A percentile compares a stretch with the other conserved stretches of the same genome.
phyloP scores from a whole-genome alignment of 2,113 vertebrate genomes.

The Phylloscopus whistleri region DNA sequence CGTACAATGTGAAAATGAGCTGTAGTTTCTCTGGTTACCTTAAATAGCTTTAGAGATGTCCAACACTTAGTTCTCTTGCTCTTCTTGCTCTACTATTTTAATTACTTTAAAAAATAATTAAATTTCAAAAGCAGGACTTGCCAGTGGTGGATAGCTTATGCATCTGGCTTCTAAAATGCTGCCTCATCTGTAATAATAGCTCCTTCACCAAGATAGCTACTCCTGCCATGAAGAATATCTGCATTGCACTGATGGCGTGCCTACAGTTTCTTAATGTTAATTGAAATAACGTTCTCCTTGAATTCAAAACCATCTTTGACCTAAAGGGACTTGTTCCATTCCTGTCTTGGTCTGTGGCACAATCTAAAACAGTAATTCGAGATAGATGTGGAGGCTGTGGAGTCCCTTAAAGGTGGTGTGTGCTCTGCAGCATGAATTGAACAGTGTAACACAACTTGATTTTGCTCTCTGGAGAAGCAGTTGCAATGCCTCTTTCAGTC shows the following conservation, averaged over 20 bases:
- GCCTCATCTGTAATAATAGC: conserved; percentile 3
- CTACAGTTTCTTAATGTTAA: neutral
- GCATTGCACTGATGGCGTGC: neutral
- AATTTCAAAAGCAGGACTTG: neutral
- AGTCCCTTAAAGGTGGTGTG: neutral
- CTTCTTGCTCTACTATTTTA: neutral
- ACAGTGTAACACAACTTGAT: neutral
- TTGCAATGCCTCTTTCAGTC: neutral
- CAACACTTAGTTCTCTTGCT: neutral
- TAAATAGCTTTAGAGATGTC: neutral
- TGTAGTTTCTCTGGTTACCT: neutral
- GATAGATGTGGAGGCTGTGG: fast-evolving
- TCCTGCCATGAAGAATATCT: neutral
- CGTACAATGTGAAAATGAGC: neutral
- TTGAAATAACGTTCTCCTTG: neutral
- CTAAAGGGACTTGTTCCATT: neutral
- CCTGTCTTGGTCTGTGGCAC: neutral
- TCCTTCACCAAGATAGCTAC: neutral
- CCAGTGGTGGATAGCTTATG: neutral
- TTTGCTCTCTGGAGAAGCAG: neutral
- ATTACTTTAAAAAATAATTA: neutral
- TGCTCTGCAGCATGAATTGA: neutral
- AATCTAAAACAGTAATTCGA: neutral
- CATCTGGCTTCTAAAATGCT: neutral
- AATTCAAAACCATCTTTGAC: neutral